A percentile compares a stretch with the other conserved stretches of the same genome.
Evolutionary conservation across 2,888 invertebrate genomes (phyloP).

Genomic region (Microplitis manilae): DNA sequence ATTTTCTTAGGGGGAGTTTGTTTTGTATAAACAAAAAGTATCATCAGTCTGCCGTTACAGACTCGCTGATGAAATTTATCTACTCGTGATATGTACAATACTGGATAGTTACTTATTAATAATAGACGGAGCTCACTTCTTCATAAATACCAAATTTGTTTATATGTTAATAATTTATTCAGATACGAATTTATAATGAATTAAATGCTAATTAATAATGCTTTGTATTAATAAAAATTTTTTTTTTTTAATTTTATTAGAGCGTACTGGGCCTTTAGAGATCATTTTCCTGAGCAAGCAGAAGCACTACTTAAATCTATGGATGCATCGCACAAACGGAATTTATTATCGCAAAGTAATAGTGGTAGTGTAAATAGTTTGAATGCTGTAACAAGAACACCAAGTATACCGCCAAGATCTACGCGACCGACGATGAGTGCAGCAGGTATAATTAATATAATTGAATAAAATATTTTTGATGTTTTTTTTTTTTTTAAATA

Average conservation of each 20-base stretch:
- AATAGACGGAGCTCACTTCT: too few species aligned
- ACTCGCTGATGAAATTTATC: too few species aligned
- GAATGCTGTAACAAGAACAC: constrained; percentile 69
- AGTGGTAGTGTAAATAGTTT: constrained; percentile 75
- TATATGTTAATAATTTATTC: too few species aligned
- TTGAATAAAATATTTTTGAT: constrained; percentile 42
- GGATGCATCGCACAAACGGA: constrained; percentile 83
- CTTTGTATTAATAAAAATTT: not conserved
- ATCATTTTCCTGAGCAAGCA: constrained; percentile 92
- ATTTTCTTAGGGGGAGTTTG: too few species aligned
- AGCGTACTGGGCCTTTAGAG: constrained; percentile 91
- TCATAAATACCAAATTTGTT: too few species aligned
- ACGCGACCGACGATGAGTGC: constrained; percentile 70
- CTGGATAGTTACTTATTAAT: too few species aligned
- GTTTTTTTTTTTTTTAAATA: constrained; percentile 40
- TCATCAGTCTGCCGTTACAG: too few species aligned
- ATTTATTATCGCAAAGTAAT: constrained; percentile 76
- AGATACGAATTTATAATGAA: too few species aligned
- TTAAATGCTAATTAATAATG: too few species aligned
- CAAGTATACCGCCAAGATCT: constrained; percentile 69
- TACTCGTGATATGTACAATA: too few species aligned
- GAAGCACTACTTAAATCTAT: constrained; percentile 87
- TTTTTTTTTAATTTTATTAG: constrained; percentile 71
- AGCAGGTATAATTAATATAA: constrained; percentile 67
- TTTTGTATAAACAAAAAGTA: too few species aligned